phyloP scores from a whole-genome alignment of 2,888 invertebrate species.

The Neoitamus cyanurus region DNA sequence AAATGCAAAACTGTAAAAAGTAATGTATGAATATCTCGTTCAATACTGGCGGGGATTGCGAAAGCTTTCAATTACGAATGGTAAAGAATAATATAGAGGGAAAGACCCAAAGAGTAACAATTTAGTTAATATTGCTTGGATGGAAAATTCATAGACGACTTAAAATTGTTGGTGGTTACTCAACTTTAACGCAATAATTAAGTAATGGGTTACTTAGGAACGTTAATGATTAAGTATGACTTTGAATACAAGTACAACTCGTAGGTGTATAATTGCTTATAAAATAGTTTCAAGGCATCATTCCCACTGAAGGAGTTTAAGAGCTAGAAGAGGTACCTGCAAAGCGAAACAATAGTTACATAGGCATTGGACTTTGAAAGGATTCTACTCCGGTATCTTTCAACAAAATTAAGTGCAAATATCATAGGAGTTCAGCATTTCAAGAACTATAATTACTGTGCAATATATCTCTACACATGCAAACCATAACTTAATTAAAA shows the following conservation, averaged over 20 bases:
- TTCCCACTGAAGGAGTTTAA: not conserved
- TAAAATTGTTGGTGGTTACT: not conserved
- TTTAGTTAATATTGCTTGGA: not conserved
- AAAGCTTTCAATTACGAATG: constrained; percentile 50
- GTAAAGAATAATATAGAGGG: constrained; percentile 21
- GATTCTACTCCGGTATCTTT: constrained; percentile 49
- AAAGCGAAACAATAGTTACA: constrained; percentile 13
- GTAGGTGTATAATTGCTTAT: not conserved
- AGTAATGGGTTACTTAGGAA: not conserved
- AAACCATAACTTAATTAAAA: constrained; percentile 25
- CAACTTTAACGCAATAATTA: constrained; percentile 2
- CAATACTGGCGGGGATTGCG: constrained; percentile 55
- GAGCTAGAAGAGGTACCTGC: constrained; percentile 19
- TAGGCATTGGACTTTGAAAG: constrained; percentile 28
- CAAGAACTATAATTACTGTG: not conserved
- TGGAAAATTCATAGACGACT: not conserved
- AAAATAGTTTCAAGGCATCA: constrained; percentile 12
- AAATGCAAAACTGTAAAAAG: not conserved
- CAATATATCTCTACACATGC: constrained; percentile 32
- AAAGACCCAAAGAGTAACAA: constrained; percentile 9
- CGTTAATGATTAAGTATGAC: not conserved
- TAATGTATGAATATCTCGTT: not conserved
- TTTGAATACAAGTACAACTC: constrained; percentile 9
- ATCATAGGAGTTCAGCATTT: not conserved
- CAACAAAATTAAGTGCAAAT: not conserved